phyloP scores from a whole-genome alignment of 1,140 invertebrate genomes.

The Atopsyche davidsoni region DNA sequence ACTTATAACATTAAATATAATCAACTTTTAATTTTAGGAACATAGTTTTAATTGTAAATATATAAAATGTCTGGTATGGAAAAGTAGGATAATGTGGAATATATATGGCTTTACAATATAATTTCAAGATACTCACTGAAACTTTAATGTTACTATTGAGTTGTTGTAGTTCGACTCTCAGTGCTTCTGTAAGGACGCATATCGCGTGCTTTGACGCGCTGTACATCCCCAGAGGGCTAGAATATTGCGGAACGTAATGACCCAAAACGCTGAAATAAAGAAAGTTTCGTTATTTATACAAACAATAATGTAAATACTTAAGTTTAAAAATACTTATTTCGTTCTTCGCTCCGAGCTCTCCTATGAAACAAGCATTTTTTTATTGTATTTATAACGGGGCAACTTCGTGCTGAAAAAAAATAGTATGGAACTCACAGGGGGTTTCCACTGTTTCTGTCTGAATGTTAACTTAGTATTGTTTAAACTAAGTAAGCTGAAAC shows the following conservation, averaged over 20 bases:
- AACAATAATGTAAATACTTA: constrained; percentile 37
- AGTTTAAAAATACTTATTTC: neutral
- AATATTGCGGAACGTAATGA: constrained; percentile 34
- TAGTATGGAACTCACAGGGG: too few relatives aligned
- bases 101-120: too few relatives aligned
- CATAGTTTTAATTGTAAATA: too few relatives aligned
- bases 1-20: too few relatives aligned
- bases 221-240: constrained; percentile 45
- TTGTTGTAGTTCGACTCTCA: constrained; percentile 52
- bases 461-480: too few relatives aligned
- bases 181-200: constrained; percentile 54
- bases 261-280: constrained; percentile 37
- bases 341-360: neutral
- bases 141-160: constrained; percentile 53
- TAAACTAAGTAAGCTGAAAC: too few relatives aligned
- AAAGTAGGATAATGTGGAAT: too few relatives aligned
- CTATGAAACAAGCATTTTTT: too few relatives aligned
- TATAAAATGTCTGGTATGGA: too few relatives aligned
- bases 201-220: constrained; percentile 57
- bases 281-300: constrained; percentile 1
- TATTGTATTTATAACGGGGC: too few relatives aligned
- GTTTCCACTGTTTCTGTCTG: too few relatives aligned
- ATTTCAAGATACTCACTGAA: constrained; percentile 42
- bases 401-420: constrained; percentile 56
- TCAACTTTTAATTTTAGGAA: too few relatives aligned